These are phyloP conservation scores for Periphyllus acericola DNA, from an alignment of 2,888 invertebrate genomes.

Conservation along the genomic window DNA sequence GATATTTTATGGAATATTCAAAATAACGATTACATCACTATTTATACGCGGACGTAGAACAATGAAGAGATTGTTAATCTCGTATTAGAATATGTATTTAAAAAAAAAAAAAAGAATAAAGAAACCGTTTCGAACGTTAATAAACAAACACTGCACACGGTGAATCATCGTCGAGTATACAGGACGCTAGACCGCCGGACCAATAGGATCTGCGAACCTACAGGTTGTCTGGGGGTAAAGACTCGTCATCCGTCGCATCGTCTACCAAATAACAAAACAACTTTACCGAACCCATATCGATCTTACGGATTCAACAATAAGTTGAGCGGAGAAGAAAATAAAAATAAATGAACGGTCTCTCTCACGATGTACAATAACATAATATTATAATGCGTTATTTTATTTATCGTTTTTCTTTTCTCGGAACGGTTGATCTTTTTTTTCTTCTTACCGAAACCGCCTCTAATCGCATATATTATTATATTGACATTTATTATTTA, in stretches of 20 bases:
- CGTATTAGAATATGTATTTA: not conserved
- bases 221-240: not conserved
- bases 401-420: conserved; percentile 13
- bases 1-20: not conserved
- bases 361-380: not conserved
- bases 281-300: not conserved
- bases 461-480: not conserved
- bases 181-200: not conserved
- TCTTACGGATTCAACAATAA: not conserved
- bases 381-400: not conserved
- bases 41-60: not conserved
- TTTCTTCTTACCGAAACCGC: not conserved
- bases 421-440: not conserved
- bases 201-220: not conserved
- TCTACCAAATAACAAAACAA: not conserved
- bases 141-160: not conserved
- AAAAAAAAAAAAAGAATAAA: no score
- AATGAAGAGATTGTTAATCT: not conserved
- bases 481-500: not conserved
- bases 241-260: not conserved
- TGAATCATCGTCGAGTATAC: conserved; percentile 10
- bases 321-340: not conserved
- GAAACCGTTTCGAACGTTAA: not conserved
- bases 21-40: not conserved
- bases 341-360: not conserved